These are phyloP conservation scores for Neodon shergylaensis DNA, from an alignment of 2,113 vertebrate species.

Conservation along the genomic window DNA sequence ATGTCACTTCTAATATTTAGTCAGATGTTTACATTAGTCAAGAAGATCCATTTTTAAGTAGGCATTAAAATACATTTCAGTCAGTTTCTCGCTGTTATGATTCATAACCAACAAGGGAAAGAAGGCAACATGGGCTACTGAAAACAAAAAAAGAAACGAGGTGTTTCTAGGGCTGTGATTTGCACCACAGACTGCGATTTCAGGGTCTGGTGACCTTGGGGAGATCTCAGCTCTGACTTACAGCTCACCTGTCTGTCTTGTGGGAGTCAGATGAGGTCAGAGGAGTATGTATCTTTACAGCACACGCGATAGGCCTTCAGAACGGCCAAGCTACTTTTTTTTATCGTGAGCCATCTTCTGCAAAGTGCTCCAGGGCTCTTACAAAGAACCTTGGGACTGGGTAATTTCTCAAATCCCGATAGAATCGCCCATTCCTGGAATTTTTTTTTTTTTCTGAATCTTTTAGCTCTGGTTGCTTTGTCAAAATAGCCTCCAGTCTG, in stretches of 20 bases:
- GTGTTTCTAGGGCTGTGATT: not conserved
- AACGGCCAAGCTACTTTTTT: not conserved
- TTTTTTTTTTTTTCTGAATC: not conserved
- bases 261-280: not conserved
- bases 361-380: not conserved
- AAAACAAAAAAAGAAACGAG: not conserved
- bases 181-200: not conserved
- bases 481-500: conserved; percentile 32
- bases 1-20: conserved; percentile 15
- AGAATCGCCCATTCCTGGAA: not conserved
- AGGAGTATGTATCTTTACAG: not conserved
- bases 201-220: not conserved
- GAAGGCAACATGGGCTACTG: not conserved
- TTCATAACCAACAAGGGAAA: not conserved
- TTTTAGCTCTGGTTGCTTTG: conserved; percentile 22
- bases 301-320: not conserved
- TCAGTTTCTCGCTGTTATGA: not conserved
- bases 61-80: not conserved
- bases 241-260: not conserved
- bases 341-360: not conserved
- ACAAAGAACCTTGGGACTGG: not conserved
- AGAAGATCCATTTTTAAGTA: not conserved
- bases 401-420: not conserved
- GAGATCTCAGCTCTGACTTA: not conserved
- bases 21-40: not conserved